Base-by-base conservation (phyloP, 2,113 vertebrate species). In the Daphoenositta chrysoptera region DNA sequence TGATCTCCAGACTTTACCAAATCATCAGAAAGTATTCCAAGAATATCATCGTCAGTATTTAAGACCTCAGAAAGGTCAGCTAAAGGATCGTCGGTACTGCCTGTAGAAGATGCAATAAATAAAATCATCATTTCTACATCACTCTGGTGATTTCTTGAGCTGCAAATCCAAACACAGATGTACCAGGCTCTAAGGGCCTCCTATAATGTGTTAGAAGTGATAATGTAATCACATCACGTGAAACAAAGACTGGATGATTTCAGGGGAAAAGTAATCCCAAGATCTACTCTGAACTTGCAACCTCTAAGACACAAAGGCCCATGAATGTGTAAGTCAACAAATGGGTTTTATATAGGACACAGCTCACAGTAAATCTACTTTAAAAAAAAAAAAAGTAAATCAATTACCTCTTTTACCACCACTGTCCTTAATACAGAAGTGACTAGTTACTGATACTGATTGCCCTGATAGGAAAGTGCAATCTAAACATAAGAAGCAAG, bases 21-120 rank as follows among this genome's bases (percentile, higher is more conserved):
- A 96, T 99, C 98, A 94, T 98, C 98, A 53, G 99, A 99, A 94
- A 99, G 98, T 94, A 99, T 99, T 96, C 99, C 99, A 97, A 99
- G 98, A 90, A 99, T 98, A 97, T 99, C 99, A 91, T 99, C 99
- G 24, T 99, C 99, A 37, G 98, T 99, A 93, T 98, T 99, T 87
- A 99, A 98, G 84, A 99, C 99, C 87, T 99, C 99, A 87, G 99
- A 98, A 93, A 99, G 98, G 96, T 99, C 99, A 85, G 98, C 97
- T 57, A 99, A 98, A 56, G 98, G 98, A 73, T 99, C 99, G 1
- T 99, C 98, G 2, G 98, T 96, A 90, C 98, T 90, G 96, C 98
- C 99, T 99, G 98, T n/a, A 93, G 64, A 96, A 93, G 91, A 94
- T 16, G 40, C 23, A 93, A 72, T 48, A 56, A 61, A 80, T 19